Base-by-base conservation (phyloP, 2,113 vertebrate genomes). In the Rhizomys pruinosus region DNA sequence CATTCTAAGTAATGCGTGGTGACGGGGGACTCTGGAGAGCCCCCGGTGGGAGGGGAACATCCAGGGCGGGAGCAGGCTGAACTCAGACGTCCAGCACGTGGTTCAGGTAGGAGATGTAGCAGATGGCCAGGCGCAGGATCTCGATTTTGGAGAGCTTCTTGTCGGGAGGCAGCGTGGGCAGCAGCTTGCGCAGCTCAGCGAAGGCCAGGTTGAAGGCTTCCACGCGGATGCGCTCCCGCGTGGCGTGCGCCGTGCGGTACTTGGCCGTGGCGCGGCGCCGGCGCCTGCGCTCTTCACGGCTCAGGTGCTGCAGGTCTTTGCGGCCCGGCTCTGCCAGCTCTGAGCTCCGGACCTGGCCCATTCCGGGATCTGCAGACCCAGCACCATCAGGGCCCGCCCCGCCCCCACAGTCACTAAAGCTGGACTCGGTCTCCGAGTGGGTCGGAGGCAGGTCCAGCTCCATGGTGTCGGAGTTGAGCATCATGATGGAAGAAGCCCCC, bases 141-240 rank as follows among this genome's bases (percentile, higher is more conserved):
- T 98, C 98, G 0, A 98, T 98, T 91, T 98, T 98, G 96, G 98
- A 98, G 57, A 98, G 98, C 92, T 98, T 98, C 97, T 98, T 98
- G 96, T 98, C 98, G 0, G 98, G 98, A 0, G 98, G 98, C 71
- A 98, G 96, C 0, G 98, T 98, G 90, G 98, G 98, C 74, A 98
- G 98, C 86, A 98, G 98, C 90, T 98, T 98, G 29, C 98, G 96
- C 87, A 98, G 97, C 97, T 98, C 98, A 0, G 98, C 98, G 1
- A 98, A 98, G 82, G 98, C 98, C 98, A 98, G 89, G 97, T 98
- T 98, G 96, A 98, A 98, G 16, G 98, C 98, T 34, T 98, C 98
- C 10, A 98, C 98, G 0, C 98, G 98, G 96, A 98, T 98, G 20
- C 98, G 96, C 87, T 98, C 98, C 17, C 98, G 96, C 5, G 98